These are phyloP conservation scores for Neogobius melanostomus DNA, from an alignment of 2,113 vertebrate species.

Conservation along the genomic window DNA sequence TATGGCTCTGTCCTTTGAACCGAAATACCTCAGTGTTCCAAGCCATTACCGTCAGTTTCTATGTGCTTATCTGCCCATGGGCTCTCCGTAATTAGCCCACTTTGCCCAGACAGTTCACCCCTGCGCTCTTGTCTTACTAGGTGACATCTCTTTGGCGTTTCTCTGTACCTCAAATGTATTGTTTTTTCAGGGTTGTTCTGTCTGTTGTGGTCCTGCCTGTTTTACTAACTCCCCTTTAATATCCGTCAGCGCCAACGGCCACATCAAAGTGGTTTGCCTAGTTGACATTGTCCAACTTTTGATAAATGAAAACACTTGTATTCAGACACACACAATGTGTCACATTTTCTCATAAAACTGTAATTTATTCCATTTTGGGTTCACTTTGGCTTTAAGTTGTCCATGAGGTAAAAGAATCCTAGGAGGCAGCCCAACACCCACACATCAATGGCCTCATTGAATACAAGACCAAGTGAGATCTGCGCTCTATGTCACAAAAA, in stretches of 20 bases:
- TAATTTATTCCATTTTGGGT: slow-evolving; percentile 22
- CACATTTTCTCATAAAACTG: background rate
- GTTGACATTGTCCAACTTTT: slow-evolving; percentile 62
- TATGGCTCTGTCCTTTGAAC: slow-evolving; percentile 33
- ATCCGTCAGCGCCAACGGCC: slow-evolving; percentile 20
- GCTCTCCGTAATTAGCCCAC: slow-evolving; percentile 32
- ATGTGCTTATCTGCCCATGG: background rate
- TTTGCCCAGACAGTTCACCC: slow-evolving; percentile 14
- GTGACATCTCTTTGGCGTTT: slow-evolving; percentile 2
- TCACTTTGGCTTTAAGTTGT: slow-evolving; percentile 25
- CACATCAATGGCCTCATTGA: slow-evolving; percentile 23
- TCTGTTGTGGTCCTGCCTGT: slow-evolving; percentile 15
- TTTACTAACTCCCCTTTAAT: slow-evolving; percentile 21
- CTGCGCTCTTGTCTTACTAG: background rate
- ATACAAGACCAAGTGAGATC: slow-evolving; percentile 19
- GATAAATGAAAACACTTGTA: slow-evolving; percentile 33
- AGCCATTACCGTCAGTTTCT: slow-evolving; percentile 40
- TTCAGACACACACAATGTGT: slow-evolving; percentile 1
- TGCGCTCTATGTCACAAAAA: slow-evolving; percentile 23
- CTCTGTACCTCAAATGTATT: slow-evolving; percentile 1
- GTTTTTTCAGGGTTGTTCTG: background rate
- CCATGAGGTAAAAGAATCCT: slow-evolving; percentile 21
- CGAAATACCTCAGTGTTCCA: slow-evolving; percentile 28
- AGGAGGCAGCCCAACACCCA: slow-evolving; percentile 20
- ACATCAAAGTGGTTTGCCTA: slow-evolving; percentile 30